Evolutionary conservation across 2,113 vertebrate species (phyloP).

Genomic region (Gambusia affinis): DNA sequence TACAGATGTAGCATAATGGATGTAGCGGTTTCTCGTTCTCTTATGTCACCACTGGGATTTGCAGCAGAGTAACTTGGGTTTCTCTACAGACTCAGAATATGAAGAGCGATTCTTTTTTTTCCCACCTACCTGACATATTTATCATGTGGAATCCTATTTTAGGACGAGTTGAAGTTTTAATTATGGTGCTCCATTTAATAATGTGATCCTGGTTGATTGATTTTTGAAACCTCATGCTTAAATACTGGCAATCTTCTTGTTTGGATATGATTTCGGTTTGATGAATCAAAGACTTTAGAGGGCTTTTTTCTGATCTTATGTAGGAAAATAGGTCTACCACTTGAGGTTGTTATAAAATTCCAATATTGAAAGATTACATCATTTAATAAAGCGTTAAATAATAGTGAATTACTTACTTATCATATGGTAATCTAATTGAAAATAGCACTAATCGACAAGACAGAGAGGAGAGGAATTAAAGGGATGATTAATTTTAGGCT

Average conservation of each 20-base stretch:
- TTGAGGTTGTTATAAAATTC: not conserved
- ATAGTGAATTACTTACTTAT: not conserved
- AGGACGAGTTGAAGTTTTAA: not conserved
- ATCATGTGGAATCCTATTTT: no score
- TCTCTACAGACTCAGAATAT: not conserved
- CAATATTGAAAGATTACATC: not conserved
- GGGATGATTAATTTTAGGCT: not conserved
- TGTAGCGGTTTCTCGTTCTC: not conserved
- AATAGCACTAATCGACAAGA: not conserved
- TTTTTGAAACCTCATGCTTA: no score
- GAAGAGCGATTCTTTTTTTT: not conserved
- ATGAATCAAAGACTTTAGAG: not conserved
- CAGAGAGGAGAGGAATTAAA: not conserved
- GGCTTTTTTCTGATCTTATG: not conserved
- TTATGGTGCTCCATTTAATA: not conserved
- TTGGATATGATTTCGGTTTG: not conserved
- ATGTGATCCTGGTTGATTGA: no score
- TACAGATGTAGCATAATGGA: not conserved
- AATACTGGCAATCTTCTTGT: no score
- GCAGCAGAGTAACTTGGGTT: not conserved
- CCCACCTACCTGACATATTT: no score
- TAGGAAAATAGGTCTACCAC: not conserved
- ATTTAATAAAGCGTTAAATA: not conserved
- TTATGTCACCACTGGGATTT: not conserved
- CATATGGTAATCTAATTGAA: not conserved